These are phyloP conservation scores for Nezara viridula DNA, from an alignment of 2,888 invertebrate species.

Conservation along the genomic window DNA sequence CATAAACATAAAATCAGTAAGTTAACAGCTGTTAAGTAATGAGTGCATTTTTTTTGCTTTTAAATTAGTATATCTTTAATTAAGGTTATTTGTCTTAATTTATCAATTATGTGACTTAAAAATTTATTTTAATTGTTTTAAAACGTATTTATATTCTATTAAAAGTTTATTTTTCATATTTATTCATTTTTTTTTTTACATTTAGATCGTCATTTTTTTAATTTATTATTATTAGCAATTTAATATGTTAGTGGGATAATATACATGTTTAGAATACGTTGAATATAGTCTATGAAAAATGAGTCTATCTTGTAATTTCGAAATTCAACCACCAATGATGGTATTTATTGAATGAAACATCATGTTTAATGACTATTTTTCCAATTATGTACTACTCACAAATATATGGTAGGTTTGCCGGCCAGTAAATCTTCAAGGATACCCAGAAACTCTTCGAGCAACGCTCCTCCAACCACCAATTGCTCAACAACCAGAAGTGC, in stretches of 20 bases:
- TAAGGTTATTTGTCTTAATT: not conserved
- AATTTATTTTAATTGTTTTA: not conserved
- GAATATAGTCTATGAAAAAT: not conserved
- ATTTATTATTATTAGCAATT: not conserved
- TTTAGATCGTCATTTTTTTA: not conserved
- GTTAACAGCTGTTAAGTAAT: not conserved
- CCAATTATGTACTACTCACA: not conserved
- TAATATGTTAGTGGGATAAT: not conserved
- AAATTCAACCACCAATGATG: not conserved
- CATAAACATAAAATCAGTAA: not conserved
- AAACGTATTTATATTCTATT: not conserved
- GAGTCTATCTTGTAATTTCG: not conserved
- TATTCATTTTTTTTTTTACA: not conserved
- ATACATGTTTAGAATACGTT: not conserved
- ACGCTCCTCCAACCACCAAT: slow-evolving; percentile 14
- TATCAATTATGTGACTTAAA: not conserved
- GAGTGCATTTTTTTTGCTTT: not conserved
- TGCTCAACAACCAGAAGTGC: not conserved
- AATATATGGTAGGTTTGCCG: not conserved
- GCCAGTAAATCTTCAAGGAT: slow-evolving; percentile 18
- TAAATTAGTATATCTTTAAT: not conserved
- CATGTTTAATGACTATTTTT: not conserved
- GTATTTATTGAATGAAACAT: not conserved
- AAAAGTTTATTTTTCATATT: not conserved
- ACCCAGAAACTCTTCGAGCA: not conserved